A percentile compares a stretch with the other conserved stretches of the same genome.
Evolutionary conservation across 2,797 vertebrate species (phyloP).

Genomic region (Cyclura pinguis): DNA sequence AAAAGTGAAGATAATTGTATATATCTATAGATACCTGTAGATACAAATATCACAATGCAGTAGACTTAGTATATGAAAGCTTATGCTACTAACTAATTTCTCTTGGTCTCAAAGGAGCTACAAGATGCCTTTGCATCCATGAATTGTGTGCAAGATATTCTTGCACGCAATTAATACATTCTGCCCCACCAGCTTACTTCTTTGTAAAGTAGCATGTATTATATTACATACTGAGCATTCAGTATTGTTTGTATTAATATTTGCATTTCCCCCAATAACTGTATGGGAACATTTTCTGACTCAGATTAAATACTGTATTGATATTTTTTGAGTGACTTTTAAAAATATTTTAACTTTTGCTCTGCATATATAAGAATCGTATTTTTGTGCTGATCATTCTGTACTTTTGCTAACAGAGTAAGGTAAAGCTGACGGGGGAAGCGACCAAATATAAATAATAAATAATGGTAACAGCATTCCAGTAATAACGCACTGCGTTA

Average conservation of each 20-base stretch:
- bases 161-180: no score
- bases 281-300: not conserved
- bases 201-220: not conserved
- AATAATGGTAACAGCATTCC: constrained; percentile 23
- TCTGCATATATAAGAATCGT: not conserved
- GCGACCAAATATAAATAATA: constrained; percentile 7
- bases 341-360: not conserved
- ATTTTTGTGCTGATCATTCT: constrained; percentile 10
- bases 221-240: not conserved
- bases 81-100: no score
- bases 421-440: not conserved
- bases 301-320: not conserved
- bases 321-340: not conserved
- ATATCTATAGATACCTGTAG: no score
- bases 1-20: no score
- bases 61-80: no score
- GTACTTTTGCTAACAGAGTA: constrained; percentile 9
- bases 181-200: not conserved
- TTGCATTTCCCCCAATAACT: not conserved
- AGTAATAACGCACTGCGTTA: constrained; percentile 9
- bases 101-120: no score
- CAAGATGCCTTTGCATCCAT: no score
- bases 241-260: not conserved
- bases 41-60: no score
- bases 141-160: no score